Evolutionary conservation across 2,797 vertebrate genomes (phyloP), one percentile per base, ranked within the genome.

Genomic region (Eidolon dupreanum): DNA sequence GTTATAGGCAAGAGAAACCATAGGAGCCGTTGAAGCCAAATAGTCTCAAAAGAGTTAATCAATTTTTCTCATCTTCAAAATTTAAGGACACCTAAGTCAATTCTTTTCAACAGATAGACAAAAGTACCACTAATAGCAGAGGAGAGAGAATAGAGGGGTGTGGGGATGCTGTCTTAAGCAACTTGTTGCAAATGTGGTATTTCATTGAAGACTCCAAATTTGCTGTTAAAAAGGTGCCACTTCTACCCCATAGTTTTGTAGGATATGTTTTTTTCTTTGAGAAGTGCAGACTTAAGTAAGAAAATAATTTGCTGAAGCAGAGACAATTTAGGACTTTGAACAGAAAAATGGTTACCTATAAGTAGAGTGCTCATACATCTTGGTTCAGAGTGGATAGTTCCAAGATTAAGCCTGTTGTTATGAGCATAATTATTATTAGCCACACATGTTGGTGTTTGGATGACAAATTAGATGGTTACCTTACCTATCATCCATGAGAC

Each of bases 41-140:
- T 12, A 28, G 51, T 89, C 86, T 63, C 55, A 61, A 84, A 79
- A 33, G 31, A 93, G 92, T 36, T 49, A 51, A 66, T 90, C 71
- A 75, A n/a, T 81, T 88, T 93, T 82, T 38, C 41, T 95, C 11
- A 31, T 78, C 95, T 87, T 95, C 68, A 38, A 81, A 71, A 77
- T 20, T 43, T 89, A 82, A 77, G 68, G 38, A 85, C 46, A 77
- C 38, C 74, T 51, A 75, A 61, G 38, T 84, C 36, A 74, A 83
- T 43, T 92, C 61, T 93, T 81, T 81, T 70, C 33, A 96, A 81
- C 16, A 77, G 85, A 81, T 59, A 75, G 36, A 53, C 46, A 26
- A 46, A 89, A 92, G 55, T 33, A 70, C 10, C 2, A 31, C 49
- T 4, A 36, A 26, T 28, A 78, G 65, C 8, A 24, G 59, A 53